Conservation (phyloP, 2,888 invertebrate genomes). For the Heliconius aoede region DNA sequence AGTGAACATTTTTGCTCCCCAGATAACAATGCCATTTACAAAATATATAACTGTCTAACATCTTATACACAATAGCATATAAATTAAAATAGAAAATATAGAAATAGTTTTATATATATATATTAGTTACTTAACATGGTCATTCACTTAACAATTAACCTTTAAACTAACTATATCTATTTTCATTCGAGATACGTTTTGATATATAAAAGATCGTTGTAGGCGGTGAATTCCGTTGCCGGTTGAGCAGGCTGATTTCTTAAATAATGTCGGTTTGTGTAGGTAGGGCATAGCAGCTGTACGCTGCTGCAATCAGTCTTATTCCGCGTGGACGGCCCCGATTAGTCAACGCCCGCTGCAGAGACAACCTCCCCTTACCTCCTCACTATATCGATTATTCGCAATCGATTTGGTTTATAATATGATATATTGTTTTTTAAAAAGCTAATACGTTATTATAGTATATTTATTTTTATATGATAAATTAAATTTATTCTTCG, state of each 20-base stretch:
- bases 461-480: not conserved
- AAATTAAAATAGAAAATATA: not conserved
- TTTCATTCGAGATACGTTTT: conserved; percentile 30
- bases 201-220: conserved; percentile 51
- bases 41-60: not conserved
- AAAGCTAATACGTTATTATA: not conserved
- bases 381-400: conserved; percentile 75
- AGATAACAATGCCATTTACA: not conserved
- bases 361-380: conserved; percentile 77
- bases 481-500: not conserved
- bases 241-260: conserved; percentile 80
- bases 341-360: conserved; percentile 83
- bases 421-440: not conserved
- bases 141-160: conserved; percentile 1
- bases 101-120: not conserved
- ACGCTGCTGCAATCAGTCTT: conserved; percentile 80
- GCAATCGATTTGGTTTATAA: conserved; percentile 71
- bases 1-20: too few species aligned
- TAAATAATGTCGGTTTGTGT: conserved; percentile 81
- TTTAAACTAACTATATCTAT: conserved; percentile 25
- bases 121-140: not conserved
- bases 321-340: conserved; percentile 82
- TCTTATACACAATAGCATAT: not conserved
- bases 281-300: conserved; percentile 80
- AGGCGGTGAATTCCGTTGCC: conserved; percentile 79